These are phyloP conservation scores for Solea senegalensis DNA, from an alignment of 2,113 vertebrate species.

Conservation along the genomic window DNA sequence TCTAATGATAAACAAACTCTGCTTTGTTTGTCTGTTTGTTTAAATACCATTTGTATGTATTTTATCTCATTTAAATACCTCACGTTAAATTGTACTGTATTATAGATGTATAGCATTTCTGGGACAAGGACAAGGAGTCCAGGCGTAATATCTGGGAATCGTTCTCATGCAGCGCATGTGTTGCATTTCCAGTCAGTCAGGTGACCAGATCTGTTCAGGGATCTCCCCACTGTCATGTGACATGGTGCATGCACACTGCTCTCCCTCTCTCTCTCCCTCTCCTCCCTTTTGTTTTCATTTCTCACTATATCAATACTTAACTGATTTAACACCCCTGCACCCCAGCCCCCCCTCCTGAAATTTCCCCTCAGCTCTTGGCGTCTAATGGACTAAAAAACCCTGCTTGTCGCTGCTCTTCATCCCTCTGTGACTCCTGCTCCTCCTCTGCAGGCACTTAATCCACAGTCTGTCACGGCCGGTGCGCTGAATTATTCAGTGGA, in stretches of 20 bases:
- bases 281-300: constrained; percentile 29
- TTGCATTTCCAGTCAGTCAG: constrained; percentile 74
- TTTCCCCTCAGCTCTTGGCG: constrained; percentile 26
- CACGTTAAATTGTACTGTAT: not conserved
- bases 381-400: constrained; percentile 33
- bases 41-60: no score
- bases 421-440: constrained; percentile 23
- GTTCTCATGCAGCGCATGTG: constrained; percentile 44
- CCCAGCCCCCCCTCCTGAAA: not conserved
- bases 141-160: constrained; percentile 73
- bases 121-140: not conserved
- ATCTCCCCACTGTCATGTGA: constrained; percentile 73
- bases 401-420: constrained; percentile 19
- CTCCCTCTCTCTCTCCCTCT: not conserved
- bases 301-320: constrained; percentile 2
- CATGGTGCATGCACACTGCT: constrained; percentile 1
- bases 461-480: constrained; percentile 42
- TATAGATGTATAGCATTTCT: not conserved
- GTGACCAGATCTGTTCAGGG: constrained; percentile 68
- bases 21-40: no score
- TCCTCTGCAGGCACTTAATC: constrained; percentile 49
- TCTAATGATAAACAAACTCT: no score
- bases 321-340: constrained; percentile 33
- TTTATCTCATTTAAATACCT: no score
- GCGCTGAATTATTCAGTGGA: constrained; percentile 69